A percentile compares a stretch with the other conserved stretches of the same genome.
Evolutionary conservation across 2,888 invertebrate genomes (phyloP).

Genomic region (Monochamus alternatus): DNA sequence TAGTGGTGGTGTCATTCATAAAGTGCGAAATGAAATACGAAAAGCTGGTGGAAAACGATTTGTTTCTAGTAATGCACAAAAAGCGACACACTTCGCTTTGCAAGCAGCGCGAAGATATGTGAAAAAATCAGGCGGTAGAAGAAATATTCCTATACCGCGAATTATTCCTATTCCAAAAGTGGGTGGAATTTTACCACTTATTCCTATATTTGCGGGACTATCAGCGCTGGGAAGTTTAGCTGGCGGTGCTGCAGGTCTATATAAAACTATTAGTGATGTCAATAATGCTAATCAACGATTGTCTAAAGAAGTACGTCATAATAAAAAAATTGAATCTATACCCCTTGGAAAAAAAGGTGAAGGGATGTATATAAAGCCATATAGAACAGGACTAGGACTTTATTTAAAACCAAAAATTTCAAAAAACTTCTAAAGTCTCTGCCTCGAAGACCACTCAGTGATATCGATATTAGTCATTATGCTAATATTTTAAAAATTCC

Average conservation of each 20-base stretch:
- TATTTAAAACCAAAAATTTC: neutral
- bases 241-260: conserved; percentile 51
- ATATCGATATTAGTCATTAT: neutral
- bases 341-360: conserved; percentile 6
- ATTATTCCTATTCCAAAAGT: conserved; percentile 33
- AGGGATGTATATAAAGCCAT: neutral
- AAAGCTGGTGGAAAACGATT: neutral
- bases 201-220: conserved; percentile 53
- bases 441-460: neutral
- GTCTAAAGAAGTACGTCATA: conserved; percentile 54
- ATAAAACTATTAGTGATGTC: conserved; percentile 55
- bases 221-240: conserved; percentile 46
- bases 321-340: conserved; percentile 53
- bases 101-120: neutral
- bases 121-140: neutral
- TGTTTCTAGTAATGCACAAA: neutral
- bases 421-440: neutral
- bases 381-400: neutral
- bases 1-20: neutral
- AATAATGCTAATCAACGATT: conserved; percentile 51
- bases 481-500: neutral
- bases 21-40: conserved; percentile 2
- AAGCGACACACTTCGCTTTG: neutral
- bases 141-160: neutral
- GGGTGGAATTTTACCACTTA: conserved; percentile 19